phyloP scores from a whole-genome alignment of 1,140 invertebrate genomes.

The fruit fly (Drosophila melanogaster) region Release_6_plus_ISO1_MT NT_037436.4:1256001-1256500 shows the following conservation, averaged over 20 bases:
- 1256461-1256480: constrained; percentile 83
- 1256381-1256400: constrained; percentile 28
- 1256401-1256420: constrained; percentile 57
- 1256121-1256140: constrained; percentile 12
- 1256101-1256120: constrained; percentile 1
- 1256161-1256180: constrained; percentile 26
- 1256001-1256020: no score
- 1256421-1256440: constrained; percentile 61
- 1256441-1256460: constrained; percentile 81
- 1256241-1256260: constrained; percentile 51
- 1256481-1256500: constrained; percentile 66
- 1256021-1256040: no score
- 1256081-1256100: not conserved
- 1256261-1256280: constrained; percentile 24
- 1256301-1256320: constrained; percentile 24
- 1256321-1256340: constrained; percentile 1
- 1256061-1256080: no score
- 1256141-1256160: constrained; percentile 20
- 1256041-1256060: not conserved
- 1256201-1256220: constrained; percentile 26
- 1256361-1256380: constrained; percentile 6
- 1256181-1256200: constrained; percentile 8
- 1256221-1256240: constrained; percentile 39
- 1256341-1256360: constrained; percentile 4
- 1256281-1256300: constrained; percentile 7